phyloP scores from a whole-genome alignment of 2,113 vertebrate genomes.

The Chaetodon auriga region DNA sequence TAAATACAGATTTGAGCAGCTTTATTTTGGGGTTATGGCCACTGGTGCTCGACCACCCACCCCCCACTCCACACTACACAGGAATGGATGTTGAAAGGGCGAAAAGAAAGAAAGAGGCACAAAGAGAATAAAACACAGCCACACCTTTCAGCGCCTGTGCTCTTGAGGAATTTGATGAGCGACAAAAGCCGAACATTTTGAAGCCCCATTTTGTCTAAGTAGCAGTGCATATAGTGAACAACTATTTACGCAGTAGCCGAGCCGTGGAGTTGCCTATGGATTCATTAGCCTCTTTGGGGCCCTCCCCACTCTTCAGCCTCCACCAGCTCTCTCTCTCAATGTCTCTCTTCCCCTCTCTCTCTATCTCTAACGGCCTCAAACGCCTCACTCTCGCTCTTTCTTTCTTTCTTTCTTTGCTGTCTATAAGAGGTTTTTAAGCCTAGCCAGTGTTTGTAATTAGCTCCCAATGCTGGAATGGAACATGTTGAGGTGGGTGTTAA shows the following conservation, averaged over 20 bases:
- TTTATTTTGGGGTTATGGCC: conserved; percentile 61
- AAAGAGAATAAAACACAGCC: conserved; percentile 91
- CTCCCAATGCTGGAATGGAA: conserved; percentile 93
- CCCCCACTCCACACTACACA: conserved; percentile 44
- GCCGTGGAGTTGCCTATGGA: conserved; percentile 96
- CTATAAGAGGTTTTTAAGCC: conserved; percentile 91
- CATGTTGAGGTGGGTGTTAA: conserved; percentile 92
- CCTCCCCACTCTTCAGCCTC: conserved; percentile 83
- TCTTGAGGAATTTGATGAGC: conserved; percentile 95
- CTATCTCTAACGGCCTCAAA: conserved; percentile 85
- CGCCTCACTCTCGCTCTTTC: conserved; percentile 82
- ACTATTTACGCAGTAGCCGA: conserved; percentile 89
- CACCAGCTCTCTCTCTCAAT: conserved; percentile 87
- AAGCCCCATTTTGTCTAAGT: conserved; percentile 94
- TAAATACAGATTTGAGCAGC: conserved; percentile 21
- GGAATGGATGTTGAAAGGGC: conserved; percentile 64
- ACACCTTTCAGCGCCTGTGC: conserved; percentile 90
- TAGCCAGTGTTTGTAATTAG: conserved; percentile 96
- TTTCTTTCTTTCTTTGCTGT: conserved; percentile 87
- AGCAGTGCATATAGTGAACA: conserved; percentile 91
- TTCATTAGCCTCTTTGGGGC: conserved; percentile 95
- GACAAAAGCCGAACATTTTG: conserved; percentile 94
- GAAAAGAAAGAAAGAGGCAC: conserved; percentile 73
- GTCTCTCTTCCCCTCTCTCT: conserved; percentile 87
- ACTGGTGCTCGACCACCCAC: conserved; percentile 3